These are phyloP conservation scores for Cottus gobio DNA, from an alignment of 2,113 vertebrate genomes.

Conservation along the genomic window DNA sequence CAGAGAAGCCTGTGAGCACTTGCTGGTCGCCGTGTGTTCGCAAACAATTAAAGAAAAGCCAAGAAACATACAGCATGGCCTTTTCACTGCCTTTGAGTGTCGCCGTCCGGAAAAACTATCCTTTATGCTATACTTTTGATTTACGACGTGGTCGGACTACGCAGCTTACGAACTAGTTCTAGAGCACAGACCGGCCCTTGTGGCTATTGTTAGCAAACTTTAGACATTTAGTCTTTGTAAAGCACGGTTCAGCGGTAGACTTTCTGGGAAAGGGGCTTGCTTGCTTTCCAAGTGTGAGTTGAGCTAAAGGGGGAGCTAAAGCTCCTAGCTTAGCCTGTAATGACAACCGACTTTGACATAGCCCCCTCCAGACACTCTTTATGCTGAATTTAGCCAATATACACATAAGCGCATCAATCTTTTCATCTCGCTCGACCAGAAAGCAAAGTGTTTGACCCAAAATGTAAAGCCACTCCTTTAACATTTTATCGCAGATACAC, in stretches of 20 bases:
- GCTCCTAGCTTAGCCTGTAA: not conserved
- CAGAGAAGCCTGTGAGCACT: not conserved
- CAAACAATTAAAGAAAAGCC: not conserved
- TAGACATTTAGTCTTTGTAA: not conserved
- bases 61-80: not conserved
- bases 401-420: no score
- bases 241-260: not conserved
- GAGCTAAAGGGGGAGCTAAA: not conserved
- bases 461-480: no score
- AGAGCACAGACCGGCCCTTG: no score
- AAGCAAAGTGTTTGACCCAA: no score
- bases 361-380: not conserved
- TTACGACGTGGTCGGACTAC: not conserved
- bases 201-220: not conserved
- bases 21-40: not conserved
- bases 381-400: not conserved
- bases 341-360: not conserved
- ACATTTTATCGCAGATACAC: no score
- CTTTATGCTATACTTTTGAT: no score
- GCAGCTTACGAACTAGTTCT: not conserved
- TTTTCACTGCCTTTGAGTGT: not conserved
- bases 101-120: not conserved
- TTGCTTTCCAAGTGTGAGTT: not conserved
- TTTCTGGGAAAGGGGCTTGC: no score
- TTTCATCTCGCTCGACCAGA: no score